Evolutionary conservation across 1,140 invertebrate genomes (phyloP), one percentile per base, ranked within the genome.

Genomic region (Thrips palmi): DNA sequence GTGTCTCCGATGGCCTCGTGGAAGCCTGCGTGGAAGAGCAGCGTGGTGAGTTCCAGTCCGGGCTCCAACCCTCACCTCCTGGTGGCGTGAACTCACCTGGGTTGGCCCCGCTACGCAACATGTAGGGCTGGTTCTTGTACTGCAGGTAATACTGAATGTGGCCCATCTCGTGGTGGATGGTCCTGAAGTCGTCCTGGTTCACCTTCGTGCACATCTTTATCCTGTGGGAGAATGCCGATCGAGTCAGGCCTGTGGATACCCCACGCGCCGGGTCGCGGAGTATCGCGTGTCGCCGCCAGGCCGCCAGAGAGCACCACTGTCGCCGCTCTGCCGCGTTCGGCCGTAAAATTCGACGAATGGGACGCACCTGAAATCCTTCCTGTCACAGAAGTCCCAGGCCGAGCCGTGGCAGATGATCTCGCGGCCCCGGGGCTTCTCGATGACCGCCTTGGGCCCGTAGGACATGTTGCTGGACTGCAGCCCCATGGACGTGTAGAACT

Each of bases 141-240:
- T 72, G 65, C 65, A 81, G 72, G 47, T 70, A 79, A 51, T 84
- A 84, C 39, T 82, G 64, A 24, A 83, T 67, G 46, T 84, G 80
- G 1, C 80, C 80, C 65, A 85, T 69, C 58, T 85, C 79, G 50
- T 83, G 80, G 50, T 82, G 74, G 14, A 79, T 63, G 0, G 73
- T 69, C 36, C 71, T 63, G 33, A 83, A 70, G 54, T 80, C 73
- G 37, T 76, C 63, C 44, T 64, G 58, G 1, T 52, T 62, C 2
- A 62, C 53, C 28, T 63, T 54, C 5, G 67, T 60, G 52, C 74
- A 77, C 42, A 71, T 65, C 17, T 73, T 45, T 23, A 77, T 61
- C 47, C 74, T 73, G 46, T 43, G 63, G 59, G 43, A 35, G 33
- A n/a, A n/a, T n/a, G n/a, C n/a, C n/a, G n/a, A n/a, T n/a, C n/a